phyloP scores from a whole-genome alignment of 2,113 vertebrate species.

The Cebidichthys violaceus region DNA sequence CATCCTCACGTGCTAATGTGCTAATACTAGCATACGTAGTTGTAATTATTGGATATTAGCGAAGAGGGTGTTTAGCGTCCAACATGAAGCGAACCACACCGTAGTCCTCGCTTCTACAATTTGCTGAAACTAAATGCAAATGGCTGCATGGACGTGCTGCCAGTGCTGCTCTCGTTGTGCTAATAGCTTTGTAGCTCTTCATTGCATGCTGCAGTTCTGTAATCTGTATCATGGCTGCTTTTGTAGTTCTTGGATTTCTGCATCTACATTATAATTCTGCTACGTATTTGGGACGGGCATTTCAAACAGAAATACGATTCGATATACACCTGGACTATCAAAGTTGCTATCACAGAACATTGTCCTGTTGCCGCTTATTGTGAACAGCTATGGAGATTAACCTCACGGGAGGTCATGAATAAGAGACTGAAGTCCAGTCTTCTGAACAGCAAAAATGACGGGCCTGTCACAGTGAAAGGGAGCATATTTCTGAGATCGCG shows the following conservation, averaged over 20 bases:
- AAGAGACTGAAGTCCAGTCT: neutral
- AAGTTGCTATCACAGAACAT: neutral
- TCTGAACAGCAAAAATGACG: neutral
- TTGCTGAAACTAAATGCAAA: neutral
- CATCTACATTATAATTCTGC: neutral
- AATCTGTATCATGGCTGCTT: neutral
- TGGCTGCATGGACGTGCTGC: neutral
- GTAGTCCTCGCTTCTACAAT: neutral
- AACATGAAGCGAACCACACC: neutral
- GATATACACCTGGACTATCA: no score
- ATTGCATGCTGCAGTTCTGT: neutral
- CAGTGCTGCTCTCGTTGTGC: neutral
- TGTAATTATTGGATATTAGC: neutral
- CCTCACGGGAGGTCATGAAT: constrained; percentile 1
- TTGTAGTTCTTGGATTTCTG: neutral
- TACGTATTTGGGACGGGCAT: neutral
- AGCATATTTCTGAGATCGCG: neutral
- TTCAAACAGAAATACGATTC: no score
- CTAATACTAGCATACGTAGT: neutral
- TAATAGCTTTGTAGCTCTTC: neutral
- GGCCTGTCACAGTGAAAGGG: neutral
- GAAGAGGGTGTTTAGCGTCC: neutral
- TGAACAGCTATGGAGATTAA: neutral
- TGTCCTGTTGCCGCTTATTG: neutral
- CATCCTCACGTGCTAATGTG: neutral